Conservation (phyloP, 2,113 vertebrate genomes). For the Bostrychus sinensis region DNA sequence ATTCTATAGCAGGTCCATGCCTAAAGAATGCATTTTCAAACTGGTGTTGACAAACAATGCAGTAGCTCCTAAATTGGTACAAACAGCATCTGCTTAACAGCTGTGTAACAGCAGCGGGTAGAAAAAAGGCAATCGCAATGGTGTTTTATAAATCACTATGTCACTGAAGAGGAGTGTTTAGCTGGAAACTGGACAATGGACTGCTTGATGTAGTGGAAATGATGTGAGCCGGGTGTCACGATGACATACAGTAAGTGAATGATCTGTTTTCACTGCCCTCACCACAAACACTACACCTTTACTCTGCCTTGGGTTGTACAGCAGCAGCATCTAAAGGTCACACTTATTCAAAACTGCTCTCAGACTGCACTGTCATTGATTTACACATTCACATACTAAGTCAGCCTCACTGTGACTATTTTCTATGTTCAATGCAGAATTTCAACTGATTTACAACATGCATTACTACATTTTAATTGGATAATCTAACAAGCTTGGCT, state of each 20-base stretch:
- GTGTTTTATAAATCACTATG: constrained; percentile 77
- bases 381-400: constrained; percentile 20
- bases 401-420: neutral
- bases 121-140: constrained; percentile 51
- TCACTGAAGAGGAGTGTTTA: constrained; percentile 56
- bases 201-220: constrained; percentile 67
- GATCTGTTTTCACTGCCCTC: constrained; percentile 26
- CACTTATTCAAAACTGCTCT: constrained; percentile 12
- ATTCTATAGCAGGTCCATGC: constrained; percentile 42
- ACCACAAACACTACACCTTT: constrained; percentile 53
- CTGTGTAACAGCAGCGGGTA: constrained; percentile 66
- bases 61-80: constrained; percentile 75
- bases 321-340: constrained; percentile 43
- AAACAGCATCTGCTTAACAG: constrained; percentile 80
- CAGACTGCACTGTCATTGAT: constrained; percentile 16
- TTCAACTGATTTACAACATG: neutral
- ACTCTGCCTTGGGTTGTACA: constrained; percentile 19
- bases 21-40: constrained; percentile 79
- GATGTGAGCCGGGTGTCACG: constrained; percentile 51
- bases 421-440: neutral
- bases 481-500: constrained; percentile 10
- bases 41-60: constrained; percentile 78
- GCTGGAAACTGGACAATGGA: constrained; percentile 63
- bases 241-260: constrained; percentile 56
- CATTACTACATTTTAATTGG: neutral